Base-by-base conservation (phyloP, 2,797 vertebrate genomes). In the Channallabes apus region DNA sequence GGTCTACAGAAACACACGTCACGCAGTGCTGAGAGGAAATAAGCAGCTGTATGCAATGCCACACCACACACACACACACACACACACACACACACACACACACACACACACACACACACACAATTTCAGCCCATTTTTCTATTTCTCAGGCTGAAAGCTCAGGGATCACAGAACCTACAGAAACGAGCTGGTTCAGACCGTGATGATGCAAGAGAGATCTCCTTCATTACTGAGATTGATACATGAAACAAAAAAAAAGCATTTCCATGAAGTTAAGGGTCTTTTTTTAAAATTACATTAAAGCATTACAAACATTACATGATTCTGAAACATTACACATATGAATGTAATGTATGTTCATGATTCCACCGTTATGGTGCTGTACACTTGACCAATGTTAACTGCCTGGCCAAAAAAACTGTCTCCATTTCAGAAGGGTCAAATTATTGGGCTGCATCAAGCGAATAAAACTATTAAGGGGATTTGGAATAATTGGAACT, bases 1-100 rank as follows among this genome's bases (percentile, higher is more conserved):
- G 18, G 61, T 24, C 12, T 14, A 61, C 59, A 77, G 59, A 65
- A 22, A 69, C 71, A 51, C 84, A 82, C 79, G 59, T 73, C 84
- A 75, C 9, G 6, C 29, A 35, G 18, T 6, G 65, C 84, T n/a
- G 41, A 67, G 27, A 72, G 84, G 84, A 81, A 81, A 81, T 4
- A 29, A 69, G 75, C 35, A 61, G 75, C 54, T 46, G 83, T 46
- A 62, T 11, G 41, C 35, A 24, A 4, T 1, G 46, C 61, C 59
- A 61, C 32, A 27, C 11, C 69, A n/a, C 65, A 38, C 51, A 65
- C 58, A 20, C 77, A 46, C 78, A 65, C 56, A 41, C 78, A n/a
- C 72, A 76, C 59, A 54, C n/a, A 51, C 73, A 17, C 65, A 38
- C 51, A 65, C 58, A 18, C 76, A 41, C 78, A 65, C 56, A 41